Evolutionary conservation across 2,113 vertebrate genomes (phyloP), one percentile per base, ranked within the genome.

Genomic region (Illadopsis cleaveri): DNA sequence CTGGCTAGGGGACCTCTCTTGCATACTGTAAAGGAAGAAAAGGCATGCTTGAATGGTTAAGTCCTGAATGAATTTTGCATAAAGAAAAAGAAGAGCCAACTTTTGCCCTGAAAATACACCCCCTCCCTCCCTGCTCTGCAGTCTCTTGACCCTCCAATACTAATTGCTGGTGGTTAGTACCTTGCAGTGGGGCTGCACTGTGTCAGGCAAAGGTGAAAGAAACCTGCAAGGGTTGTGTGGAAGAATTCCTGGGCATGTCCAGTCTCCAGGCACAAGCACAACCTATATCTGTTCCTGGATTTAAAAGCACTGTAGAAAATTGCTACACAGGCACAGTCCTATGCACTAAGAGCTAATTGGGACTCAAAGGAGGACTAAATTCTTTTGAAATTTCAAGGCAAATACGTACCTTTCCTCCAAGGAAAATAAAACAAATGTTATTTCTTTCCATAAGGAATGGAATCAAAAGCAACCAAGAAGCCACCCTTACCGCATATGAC

Each of bases 31-130:
- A 80, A 83, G 44, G 57, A 91, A 76, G 50, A 53, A 94, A 70
- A 90, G 8, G n/a, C 68, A 89, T 20, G 83, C 92, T 66, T 83
- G 71, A 93, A 88, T 92, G 71, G 31, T 65, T 76, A 77, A 92
- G 37, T 77, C 51, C 50, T 2, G 18, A 77, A 89, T 70, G 15
- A 95, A 94, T 97, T 93, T 93, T 92, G 47, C 86, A 97, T 85
- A 90, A 90, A 91, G 66, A 8, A 60, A 71, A 65, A 23, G 40
- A 68, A 42, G 22, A 37, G 4, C 21, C 53, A 89, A 64, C 37
- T 86, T 92, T 88, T 88, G 33, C 62, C 31, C 71, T 13, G 3
- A 56, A 78, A 81, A 7, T 17, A 62, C 23, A 68, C 3, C 45
- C 47, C n/a, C 81, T 81, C 37, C 17, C n/a, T 70, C 42, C 38